Percentiles rank a stretch among this genome's conserved stretches.
Conservation (phyloP, 1,140 invertebrate species). For the Musca domestica region DNA sequence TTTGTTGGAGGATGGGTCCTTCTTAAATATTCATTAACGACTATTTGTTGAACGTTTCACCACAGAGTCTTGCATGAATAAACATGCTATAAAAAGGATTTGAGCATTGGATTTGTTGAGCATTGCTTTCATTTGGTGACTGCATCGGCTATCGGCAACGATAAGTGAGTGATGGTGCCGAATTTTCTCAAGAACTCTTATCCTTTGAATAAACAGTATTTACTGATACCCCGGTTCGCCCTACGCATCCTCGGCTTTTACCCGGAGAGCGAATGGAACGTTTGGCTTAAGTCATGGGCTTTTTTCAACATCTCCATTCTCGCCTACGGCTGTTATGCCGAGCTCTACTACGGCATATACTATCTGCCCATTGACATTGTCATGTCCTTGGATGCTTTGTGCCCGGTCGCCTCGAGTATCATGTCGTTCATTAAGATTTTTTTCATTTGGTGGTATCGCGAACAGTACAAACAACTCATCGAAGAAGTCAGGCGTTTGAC, state of each 20-base stretch:
- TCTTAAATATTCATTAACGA: too few relatives aligned
- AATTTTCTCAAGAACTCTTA: constrained; percentile 34
- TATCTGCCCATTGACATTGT: constrained; percentile 38
- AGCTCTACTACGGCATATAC: constrained; percentile 41
- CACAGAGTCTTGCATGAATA: too few relatives aligned
- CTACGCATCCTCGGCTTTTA: constrained; percentile 42
- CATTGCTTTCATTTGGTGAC: too few relatives aligned
- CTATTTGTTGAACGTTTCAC: too few relatives aligned
- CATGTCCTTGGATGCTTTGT: constrained; percentile 41
- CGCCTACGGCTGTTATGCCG: constrained; percentile 42
- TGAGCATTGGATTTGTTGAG: too few relatives aligned
- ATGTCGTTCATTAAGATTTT: constrained; percentile 40
- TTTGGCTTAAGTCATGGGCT: constrained; percentile 32
- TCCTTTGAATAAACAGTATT: constrained; percentile 42
- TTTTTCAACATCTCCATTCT: constrained; percentile 44
- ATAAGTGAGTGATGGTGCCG: constrained; percentile 38
- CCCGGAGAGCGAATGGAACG: constrained; percentile 36
- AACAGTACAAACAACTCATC: constrained; percentile 36
- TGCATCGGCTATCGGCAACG: background rate
- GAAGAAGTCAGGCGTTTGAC: constrained; percentile 32
- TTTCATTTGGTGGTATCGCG: constrained; percentile 42
- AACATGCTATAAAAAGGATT: too few relatives aligned
- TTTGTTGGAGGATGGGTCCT: too few relatives aligned
- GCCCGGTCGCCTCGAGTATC: constrained; percentile 46
- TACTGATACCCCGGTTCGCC: constrained; percentile 41